Evolutionary conservation across 2,797 vertebrate species (phyloP).

Genomic region (Neomorphus geoffroyi): DNA sequence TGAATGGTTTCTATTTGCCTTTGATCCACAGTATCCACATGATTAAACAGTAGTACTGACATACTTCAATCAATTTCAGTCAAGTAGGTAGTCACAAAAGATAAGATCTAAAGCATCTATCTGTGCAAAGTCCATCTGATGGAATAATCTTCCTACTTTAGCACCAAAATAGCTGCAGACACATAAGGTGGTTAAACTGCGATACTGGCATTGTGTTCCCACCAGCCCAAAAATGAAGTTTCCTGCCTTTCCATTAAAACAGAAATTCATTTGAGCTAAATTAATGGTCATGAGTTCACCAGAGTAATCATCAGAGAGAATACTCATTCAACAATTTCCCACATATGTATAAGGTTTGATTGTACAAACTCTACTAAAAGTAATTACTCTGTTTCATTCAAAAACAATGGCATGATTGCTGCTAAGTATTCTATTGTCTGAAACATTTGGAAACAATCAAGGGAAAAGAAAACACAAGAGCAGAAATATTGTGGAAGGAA

Average conservation of each 20-base stretch:
- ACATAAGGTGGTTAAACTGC: not conserved
- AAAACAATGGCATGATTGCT: not conserved
- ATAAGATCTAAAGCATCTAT: not conserved
- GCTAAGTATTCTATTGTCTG: conserved; percentile 21
- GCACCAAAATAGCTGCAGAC: not conserved
- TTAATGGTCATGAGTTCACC: not conserved
- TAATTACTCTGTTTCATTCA: not conserved
- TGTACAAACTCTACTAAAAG: not conserved
- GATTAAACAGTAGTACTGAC: not conserved
- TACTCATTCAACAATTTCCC: not conserved
- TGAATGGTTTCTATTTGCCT: not conserved
- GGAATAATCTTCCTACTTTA: not conserved
- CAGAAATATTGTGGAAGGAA: not conserved
- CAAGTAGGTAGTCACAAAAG: not conserved
- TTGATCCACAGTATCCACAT: not conserved
- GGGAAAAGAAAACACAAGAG: not conserved
- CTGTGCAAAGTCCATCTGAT: not conserved
- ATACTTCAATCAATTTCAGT: not conserved
- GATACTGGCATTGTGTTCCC: not conserved
- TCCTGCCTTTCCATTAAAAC: not conserved
- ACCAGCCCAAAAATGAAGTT: not conserved
- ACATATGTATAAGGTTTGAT: not conserved
- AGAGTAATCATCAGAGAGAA: not conserved
- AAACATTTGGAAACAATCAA: not conserved
- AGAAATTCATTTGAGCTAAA: not conserved